Base-by-base conservation (phyloP, 2,797 vertebrate species). In the Acanthurus tractus region DNA sequence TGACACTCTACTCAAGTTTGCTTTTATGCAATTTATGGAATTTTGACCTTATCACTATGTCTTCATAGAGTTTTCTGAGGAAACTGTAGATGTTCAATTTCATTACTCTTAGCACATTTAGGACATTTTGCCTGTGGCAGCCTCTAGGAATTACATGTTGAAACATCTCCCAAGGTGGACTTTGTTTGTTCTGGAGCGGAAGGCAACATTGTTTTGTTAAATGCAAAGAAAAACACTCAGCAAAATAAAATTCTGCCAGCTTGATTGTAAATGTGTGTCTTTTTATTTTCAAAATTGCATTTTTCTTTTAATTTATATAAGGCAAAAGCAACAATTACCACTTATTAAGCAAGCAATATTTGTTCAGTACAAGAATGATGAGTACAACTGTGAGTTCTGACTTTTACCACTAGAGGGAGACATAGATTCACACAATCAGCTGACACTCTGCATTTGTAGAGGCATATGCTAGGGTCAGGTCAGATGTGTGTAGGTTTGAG, bases 331-430 rank as follows among this genome's bases (percentile, higher is more conserved):
- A 22, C 38, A 13, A 3, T 12, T 34, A 2, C 45, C 0, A 34
- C 2, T 25, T 45, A 14, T 12, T 36, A 11, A 44, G 4, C 13
- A 15, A 29, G 17, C 49, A 0, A 18, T 22, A 4, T 65, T 40
- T 36, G 11, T 56, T 46, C 36, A 12, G 62, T n/a, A 46, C 42
- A 3, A 25, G 22, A 13, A 20, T 3, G 1, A 1, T 45, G 36
- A 49, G 12, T n/a, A 25, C 34, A 79, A 9, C 12, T 22, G 29
- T 66, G 74, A 6, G 17, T 71, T 73, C 50, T 36, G 10, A 59
- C 1, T 9, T 78, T 69, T 13, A 63, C 89, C 93, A 89, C 88
- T 87, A 93, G 93, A 92, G 88, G 92, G 61, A 73, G 87, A 88
- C 89, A 92, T 25, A 89, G 66, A 59, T 56, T 65, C 49, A 77